These are phyloP conservation scores for Eremobia ochroleuca DNA, from an alignment of 2,888 invertebrate species.

Conservation along the genomic window DNA sequence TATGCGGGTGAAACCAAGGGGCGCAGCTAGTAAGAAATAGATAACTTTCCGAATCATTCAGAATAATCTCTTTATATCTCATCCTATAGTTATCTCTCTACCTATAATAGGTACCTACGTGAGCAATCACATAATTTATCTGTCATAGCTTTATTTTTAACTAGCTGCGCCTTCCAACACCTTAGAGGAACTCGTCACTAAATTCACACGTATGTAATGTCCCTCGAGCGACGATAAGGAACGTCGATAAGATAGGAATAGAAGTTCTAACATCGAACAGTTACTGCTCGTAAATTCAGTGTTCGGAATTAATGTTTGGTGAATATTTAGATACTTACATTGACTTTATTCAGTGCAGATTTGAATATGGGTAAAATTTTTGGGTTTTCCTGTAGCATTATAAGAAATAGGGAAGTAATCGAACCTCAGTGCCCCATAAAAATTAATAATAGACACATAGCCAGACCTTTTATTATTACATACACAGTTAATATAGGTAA, in stretches of 20 bases:
- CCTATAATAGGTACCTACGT: no score
- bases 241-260: no score
- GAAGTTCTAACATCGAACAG: not conserved
- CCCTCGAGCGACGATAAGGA: slow-evolving; percentile 16
- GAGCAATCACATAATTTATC: no score
- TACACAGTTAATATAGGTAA: not conserved
- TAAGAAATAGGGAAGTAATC: no score
- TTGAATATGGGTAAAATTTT: not conserved
- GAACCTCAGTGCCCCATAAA: not conserved
- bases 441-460: not conserved
- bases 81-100: no score
- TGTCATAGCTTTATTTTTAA: no score
- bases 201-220: slow-evolving; percentile 18
- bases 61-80: no score
- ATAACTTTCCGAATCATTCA: not conserved
- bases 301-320: not conserved
- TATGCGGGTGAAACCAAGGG: no score
- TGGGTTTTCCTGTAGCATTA: not conserved
- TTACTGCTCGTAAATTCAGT: not conserved
- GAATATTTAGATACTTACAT: slow-evolving; percentile 1
- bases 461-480: no score
- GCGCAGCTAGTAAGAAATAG: no score
- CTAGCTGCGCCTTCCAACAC: not conserved
- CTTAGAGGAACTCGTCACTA: slow-evolving; percentile 2
- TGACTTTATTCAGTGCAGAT: no score